These are phyloP conservation scores for Carcinoscorpius rotundicauda DNA, from an alignment of 1,140 invertebrate genomes.

Conservation along the genomic window DNA sequence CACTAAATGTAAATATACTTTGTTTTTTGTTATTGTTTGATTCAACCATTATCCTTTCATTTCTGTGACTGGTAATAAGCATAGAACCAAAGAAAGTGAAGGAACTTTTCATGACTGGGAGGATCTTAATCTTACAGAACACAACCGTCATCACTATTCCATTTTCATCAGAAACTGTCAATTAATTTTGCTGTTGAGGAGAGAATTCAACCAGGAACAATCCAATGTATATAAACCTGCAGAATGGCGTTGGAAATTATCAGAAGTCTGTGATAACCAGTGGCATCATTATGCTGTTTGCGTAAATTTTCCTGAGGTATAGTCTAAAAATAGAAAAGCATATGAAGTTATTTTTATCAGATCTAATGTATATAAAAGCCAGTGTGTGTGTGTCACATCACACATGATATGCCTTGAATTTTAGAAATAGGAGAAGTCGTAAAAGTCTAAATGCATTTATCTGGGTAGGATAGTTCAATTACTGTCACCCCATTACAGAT, in stretches of 20 bases:
- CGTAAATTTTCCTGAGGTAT: conserved; percentile 66
- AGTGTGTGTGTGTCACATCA: no score
- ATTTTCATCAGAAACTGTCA: conserved; percentile 93
- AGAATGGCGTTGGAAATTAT: conserved; percentile 68
- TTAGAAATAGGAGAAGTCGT: no score
- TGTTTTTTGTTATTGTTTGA: conserved; percentile 9
- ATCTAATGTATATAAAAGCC: no score
- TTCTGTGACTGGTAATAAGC: conserved; percentile 36
- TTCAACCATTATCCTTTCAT: conserved; percentile 20
- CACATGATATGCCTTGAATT: no score
- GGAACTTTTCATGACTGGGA: no score
- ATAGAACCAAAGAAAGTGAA: no score
- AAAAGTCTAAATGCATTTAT: no score
- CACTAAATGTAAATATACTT: not conserved
- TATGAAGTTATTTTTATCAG: no score
- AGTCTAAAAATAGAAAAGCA: conserved; percentile 11
- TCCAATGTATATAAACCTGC: conserved; percentile 92
- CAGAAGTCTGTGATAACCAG: conserved; percentile 80
- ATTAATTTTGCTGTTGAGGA: conserved; percentile 76
- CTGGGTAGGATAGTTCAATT: no score
- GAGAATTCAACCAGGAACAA: conserved; percentile 78
- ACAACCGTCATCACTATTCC: conserved; percentile 92
- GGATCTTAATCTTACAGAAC: conserved; percentile 18
- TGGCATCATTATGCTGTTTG: conserved; percentile 98
- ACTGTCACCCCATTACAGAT: no score